Evolutionary conservation across 2,113 vertebrate genomes (phyloP), one percentile per base, ranked within the genome.

Genomic region (Chionomys nivalis): DNA sequence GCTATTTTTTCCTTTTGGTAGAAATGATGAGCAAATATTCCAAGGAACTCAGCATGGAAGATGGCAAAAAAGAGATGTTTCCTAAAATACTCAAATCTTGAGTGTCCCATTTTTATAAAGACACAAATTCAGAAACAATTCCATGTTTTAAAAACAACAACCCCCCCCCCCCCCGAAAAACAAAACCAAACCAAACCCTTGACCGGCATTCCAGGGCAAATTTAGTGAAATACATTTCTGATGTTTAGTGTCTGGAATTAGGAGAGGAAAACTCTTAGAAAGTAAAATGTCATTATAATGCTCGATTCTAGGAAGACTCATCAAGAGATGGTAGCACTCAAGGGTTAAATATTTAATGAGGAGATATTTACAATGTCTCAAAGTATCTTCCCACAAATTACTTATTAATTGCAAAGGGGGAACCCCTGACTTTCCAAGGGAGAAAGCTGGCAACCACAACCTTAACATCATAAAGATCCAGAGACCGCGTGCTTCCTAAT

Each of bases 1-100:
- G 91, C 95, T 95, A 89, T 96, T 96, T 93, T 96, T 96, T 93
- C 89, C 95, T 94, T 91, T 95, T 75, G 89, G 94, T 94, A 88
- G 86, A 93, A 72, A 19, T 72, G 87, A 96, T 87, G 77, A 95
- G 89, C 85, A 89, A 94, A 96, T 93, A 97, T 78, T 94, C 86
- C 91, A 94, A 93, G 82, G 91, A 97, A 89, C 89, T 93, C 68
- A 92, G 93, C 88, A 95, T 47, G 90, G 49, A 87, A 93, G 88
- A 42, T 85, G 85, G 85, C 42, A 39, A 77, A 95, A 87, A 77
- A 73, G 7, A 31, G 55, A 78, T 13, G 24, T 49, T 94, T 94
- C 94, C 83, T 89, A 61, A 95, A 94, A 94, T 92, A 92, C 65
- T 87, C 61, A 73, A 94, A 77, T 72, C 44, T n/a, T 96, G 92